phyloP scores from a whole-genome alignment of 1,140 invertebrate species.

The Orussus abietinus region DNA sequence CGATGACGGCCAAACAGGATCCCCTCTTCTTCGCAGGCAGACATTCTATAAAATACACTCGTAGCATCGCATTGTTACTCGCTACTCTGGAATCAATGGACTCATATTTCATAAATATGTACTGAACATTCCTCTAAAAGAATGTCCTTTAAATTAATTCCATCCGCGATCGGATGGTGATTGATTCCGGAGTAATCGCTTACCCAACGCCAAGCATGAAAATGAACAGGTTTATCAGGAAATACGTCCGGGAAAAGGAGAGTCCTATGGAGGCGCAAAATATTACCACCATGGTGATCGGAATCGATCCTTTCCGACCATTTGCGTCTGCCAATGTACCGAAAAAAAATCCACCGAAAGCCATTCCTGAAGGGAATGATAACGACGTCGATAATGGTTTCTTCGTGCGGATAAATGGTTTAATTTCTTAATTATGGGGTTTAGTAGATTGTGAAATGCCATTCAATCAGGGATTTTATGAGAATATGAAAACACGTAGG shows the following conservation, averaged over 20 bases:
- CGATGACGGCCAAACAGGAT: constrained; percentile 24
- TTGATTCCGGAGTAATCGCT: no score
- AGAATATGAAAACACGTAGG: no score
- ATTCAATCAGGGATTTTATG: no score
- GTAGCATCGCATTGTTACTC: constrained; percentile 26
- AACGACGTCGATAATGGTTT: no score
- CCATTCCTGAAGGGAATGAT: constrained; percentile 38
- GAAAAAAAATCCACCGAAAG: constrained; percentile 27
- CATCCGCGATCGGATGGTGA: no score
- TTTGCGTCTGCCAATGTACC: constrained; percentile 26
- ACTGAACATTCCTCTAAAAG: no score
- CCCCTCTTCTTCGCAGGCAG: constrained; percentile 30
- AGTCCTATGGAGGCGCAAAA: constrained; percentile 26
- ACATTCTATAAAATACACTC: constrained; percentile 32
- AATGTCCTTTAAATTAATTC: no score
- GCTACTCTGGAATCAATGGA: no score
- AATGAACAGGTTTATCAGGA: constrained; percentile 23
- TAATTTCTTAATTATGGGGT: no score
- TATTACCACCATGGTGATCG: constrained; percentile 22
- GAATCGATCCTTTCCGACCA: constrained; percentile 27
- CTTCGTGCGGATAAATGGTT: no score
- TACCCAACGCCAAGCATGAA: constrained; percentile 31
- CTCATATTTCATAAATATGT: no score
- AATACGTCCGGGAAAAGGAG: constrained; percentile 26
- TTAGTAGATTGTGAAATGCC: no score